phyloP scores from a whole-genome alignment of 1,140 invertebrate species.

The Trachymyrmex septentrionalis region DNA sequence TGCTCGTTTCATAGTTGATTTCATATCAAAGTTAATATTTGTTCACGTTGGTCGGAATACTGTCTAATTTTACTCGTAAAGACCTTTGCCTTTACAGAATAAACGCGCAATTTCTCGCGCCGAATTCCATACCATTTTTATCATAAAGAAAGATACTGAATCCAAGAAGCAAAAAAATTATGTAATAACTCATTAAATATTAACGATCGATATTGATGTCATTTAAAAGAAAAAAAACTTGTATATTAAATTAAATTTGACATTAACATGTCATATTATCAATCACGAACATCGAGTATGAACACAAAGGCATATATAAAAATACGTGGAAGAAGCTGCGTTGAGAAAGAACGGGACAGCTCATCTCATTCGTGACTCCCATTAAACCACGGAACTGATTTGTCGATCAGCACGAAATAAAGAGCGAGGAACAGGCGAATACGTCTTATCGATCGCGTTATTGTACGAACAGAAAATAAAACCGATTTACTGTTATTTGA shows the following conservation, averaged over 20 bases:
- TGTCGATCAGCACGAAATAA: conserved; percentile 52
- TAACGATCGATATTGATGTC: not conserved
- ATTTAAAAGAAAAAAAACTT: conserved; percentile 14
- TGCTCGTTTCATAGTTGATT: conserved; percentile 48
- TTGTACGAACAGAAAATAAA: conserved; percentile 73
- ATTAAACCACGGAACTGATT: conserved; percentile 48
- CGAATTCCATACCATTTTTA: conserved; percentile 3
- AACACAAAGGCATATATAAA: not conserved
- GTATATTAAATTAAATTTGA: not conserved
- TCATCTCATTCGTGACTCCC: conserved; percentile 56
- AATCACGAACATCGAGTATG: not conserved
- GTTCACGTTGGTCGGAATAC: conserved; percentile 74
- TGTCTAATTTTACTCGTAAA: conserved; percentile 73
- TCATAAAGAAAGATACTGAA: not conserved
- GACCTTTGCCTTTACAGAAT: conserved; percentile 66
- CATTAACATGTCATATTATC: not conserved
- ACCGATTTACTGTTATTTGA: conserved; percentile 74
- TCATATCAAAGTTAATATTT: conserved; percentile 81
- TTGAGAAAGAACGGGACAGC: conserved; percentile 4
- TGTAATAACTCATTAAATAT: not conserved
- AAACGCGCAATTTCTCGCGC: not conserved
- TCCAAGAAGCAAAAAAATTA: conserved; percentile 11
- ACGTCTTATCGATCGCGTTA: conserved; percentile 70
- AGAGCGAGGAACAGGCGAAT: conserved; percentile 49
- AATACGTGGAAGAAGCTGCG: conserved; percentile 4